phyloP scores from a whole-genome alignment of 2,113 vertebrate species.

The Nannobrachium achirus region DNA sequence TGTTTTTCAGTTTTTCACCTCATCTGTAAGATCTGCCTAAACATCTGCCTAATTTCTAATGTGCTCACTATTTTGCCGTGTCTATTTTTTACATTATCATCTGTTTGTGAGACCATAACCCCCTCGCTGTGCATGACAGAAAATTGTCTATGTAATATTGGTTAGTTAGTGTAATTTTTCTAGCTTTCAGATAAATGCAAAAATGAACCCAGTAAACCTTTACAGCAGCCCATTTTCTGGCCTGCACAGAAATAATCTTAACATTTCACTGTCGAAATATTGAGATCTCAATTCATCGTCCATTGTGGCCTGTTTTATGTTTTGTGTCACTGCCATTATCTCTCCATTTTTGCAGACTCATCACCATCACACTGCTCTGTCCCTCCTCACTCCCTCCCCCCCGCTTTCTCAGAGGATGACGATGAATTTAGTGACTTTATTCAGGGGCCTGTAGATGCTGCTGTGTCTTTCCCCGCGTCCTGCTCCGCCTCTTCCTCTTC shows the following conservation, averaged over 20 bases:
- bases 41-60: too few species aligned
- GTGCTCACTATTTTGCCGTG: background rate
- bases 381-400: constrained; percentile 83
- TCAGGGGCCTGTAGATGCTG: constrained; percentile 86
- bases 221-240: constrained; percentile 22
- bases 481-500: constrained; percentile 70
- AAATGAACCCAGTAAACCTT: background rate
- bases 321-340: constrained; percentile 75
- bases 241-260: constrained; percentile 24
- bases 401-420: constrained; percentile 86
- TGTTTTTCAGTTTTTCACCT: background rate
- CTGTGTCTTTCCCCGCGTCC: constrained; percentile 73
- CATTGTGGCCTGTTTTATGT: constrained; percentile 61
- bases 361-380: constrained; percentile 90
- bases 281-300: constrained; percentile 42
- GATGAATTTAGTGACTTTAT: constrained; percentile 99
- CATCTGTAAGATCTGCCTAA: background rate
- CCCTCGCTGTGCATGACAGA: constrained; percentile 8
- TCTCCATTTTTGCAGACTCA: constrained; percentile 95
- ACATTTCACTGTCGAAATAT: constrained; percentile 30
- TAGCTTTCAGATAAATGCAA: background rate
- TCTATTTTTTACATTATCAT: background rate
- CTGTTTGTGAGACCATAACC: background rate
- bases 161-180: background rate
- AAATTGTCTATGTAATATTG: constrained; percentile 13